Base-by-base conservation (phyloP, 64 coral and sea anemone genomes). In the Orbicella faveolata region DNA sequence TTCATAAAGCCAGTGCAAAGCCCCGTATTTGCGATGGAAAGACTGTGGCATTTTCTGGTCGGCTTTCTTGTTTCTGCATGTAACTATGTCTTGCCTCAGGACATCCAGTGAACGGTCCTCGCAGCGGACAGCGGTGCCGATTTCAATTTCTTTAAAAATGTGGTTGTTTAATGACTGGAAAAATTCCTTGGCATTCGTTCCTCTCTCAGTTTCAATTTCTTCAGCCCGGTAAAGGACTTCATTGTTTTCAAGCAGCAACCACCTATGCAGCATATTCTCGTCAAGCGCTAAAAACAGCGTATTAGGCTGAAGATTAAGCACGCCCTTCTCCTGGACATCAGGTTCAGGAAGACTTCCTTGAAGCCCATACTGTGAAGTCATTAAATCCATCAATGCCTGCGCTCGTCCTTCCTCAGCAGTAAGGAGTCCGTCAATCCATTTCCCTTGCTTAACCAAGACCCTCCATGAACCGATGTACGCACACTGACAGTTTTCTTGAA, bases 61-160 rank as follows among this genome's bases (percentile, higher is more conserved):
- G 21, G 76, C 16, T 48, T 78, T 53, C 11, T 15, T 59, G 6
- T 15, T 59, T 34, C 17, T 18, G 37, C 37, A 9, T 41, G 21
- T 23, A 78, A 78, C 41, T 16, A 23, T 78, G 5, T 78, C 76
- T 78, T 48, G 76, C 21, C 76, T 78, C 13, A 78, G 39, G 1
- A 52, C 35, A 52, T 78, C 44, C 44, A 78, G 39, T 52, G 76
- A 78, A 25, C 76, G 76, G 44, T 78, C 76, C 76, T 78, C 76
- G 18, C 65, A 68, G 65, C 6, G 7, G 19, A 68, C 65, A 20
- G 18, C 23, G 3, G 18, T 20, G 18, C 23, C 65, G 23, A 68
- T 68, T 25, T 68, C 65, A 7, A 25, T 68, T 25, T 68, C 65
- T 68, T 23, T 3, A 68, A 23, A 68, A 1, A 68, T 68, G 19